Percentiles rank a stretch among this genome's conserved stretches.
Evolutionary conservation across 35 echinoderm and acorn worm species (phyloP).

Genomic region (Eucidaris tribuloides): DNA sequence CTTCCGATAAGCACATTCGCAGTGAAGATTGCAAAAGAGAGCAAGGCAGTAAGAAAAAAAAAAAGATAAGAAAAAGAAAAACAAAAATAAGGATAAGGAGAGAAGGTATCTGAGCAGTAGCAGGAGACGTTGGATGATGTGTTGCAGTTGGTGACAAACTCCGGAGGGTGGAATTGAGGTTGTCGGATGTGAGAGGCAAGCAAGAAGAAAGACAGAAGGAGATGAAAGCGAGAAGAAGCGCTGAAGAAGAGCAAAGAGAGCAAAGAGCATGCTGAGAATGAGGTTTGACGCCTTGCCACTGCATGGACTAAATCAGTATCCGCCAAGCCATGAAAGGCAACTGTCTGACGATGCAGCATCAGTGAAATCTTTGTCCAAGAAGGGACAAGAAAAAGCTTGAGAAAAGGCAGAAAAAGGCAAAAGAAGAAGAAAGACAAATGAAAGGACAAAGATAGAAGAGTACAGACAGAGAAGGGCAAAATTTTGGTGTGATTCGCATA

Average conservation of each 20-base stretch:
- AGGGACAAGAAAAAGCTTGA: slow-evolving; percentile 18
- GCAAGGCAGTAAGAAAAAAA: slow-evolving; percentile 1
- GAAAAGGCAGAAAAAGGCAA: neutral
- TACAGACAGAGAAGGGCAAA: neutral
- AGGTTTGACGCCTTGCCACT: too few relatives aligned
- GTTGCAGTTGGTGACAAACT: neutral
- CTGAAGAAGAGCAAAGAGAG: slow-evolving; percentile 8
- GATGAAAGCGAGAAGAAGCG: slow-evolving; percentile 24
- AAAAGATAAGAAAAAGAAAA: slow-evolving; percentile 6
- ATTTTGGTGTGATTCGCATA: neutral
- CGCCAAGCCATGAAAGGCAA: too few relatives aligned
- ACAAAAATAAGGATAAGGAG: too few relatives aligned
- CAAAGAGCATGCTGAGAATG: neutral
- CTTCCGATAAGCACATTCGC: neutral
- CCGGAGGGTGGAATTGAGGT: neutral
- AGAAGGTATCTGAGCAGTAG: neutral
- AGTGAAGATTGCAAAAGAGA: neutral
- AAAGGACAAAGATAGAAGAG: neutral
- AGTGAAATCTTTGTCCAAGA: neutral
- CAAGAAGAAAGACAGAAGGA: slow-evolving; percentile 1
- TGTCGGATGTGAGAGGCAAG: neutral
- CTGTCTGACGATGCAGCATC: slow-evolving; percentile 11
- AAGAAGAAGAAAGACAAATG: too few relatives aligned
- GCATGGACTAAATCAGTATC: neutral
- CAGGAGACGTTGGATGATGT: neutral